Base-by-base conservation (phyloP, 2,113 vertebrate species). In the Dipodomys merriami region DNA sequence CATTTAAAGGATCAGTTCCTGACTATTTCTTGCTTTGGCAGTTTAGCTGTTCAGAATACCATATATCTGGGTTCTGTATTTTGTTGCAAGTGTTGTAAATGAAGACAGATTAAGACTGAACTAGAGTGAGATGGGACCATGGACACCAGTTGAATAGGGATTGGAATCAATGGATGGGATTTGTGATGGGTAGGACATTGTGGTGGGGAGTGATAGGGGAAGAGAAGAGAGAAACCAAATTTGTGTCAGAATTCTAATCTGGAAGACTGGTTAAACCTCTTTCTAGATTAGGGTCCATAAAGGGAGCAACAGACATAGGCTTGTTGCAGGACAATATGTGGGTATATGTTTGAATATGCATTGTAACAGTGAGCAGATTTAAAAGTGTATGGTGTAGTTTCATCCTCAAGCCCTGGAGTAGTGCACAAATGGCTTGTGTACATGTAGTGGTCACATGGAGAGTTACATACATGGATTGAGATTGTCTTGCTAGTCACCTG, bases 21-120 rank as follows among this genome's bases (percentile, higher is more conserved):
- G 46, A 30, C 25, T 74, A 25, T 83, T 86, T 94, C 74, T 84
- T 94, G 65, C 39, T 87, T 74, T 90, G 68, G 64, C n/a, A 46
- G 6, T 53, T 83, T 53, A 60, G 29, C 11, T 20, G 4, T 15
- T 69, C 25, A 72, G 19, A 93, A 68, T 64, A 30, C 15, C 29
- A 25, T 64, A 72, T 30, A 30, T 81, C 53, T 93, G 30, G 72
- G 25, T 35, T 83, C 57, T 82, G 1, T 60, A 68, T 11, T 79
- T 86, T 46, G 44, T 46, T 89, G 25, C 6, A 44, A 71, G 9
- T 64, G 5, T 69, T 88, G 10, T 88, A 90, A 78, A 73, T 90
- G 93, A 79, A 92, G 92, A 67, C 49, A 5, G 27, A 67, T 94
- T 53, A 68, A 22, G 29, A 79, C 11, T 86, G n/a, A 60, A 30